These are phyloP conservation scores for Cerastis rubricosa DNA, from an alignment of 2,888 invertebrate genomes.

Conservation along the genomic window DNA sequence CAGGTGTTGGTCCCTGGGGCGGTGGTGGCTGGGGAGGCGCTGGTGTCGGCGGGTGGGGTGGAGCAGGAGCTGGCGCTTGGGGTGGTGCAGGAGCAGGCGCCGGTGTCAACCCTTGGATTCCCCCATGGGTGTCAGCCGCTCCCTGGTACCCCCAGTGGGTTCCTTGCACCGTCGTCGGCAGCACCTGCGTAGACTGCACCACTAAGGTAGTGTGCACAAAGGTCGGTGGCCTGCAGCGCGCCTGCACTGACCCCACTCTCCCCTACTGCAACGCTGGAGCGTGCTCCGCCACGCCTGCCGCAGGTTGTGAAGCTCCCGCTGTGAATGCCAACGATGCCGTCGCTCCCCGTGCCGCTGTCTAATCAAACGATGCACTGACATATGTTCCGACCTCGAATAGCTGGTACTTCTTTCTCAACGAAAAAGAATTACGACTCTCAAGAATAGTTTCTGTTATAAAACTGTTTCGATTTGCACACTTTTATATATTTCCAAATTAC, in stretches of 20 bases:
- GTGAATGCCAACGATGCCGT: slow-evolving; percentile 35
- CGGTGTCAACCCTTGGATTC: slow-evolving; percentile 82
- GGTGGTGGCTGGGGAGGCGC: slow-evolving; percentile 55
- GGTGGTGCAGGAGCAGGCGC: slow-evolving; percentile 61
- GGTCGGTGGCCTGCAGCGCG: slow-evolving; percentile 79
- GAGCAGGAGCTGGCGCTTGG: slow-evolving; percentile 60
- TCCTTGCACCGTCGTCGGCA: slow-evolving; percentile 80
- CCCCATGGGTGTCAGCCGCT: slow-evolving; percentile 83
- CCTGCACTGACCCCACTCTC: slow-evolving; percentile 83
- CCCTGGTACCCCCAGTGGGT: slow-evolving; percentile 86
- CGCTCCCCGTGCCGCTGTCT: slow-evolving; percentile 38
- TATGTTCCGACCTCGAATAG: slow-evolving; percentile 18
- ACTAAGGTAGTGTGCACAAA: slow-evolving; percentile 85
- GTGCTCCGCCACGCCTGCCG: slow-evolving; percentile 86
- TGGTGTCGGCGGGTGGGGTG: slow-evolving; percentile 33
- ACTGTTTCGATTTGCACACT: slow-evolving; percentile 5
- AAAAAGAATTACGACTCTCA: slow-evolving; percentile 16
- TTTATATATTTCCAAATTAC: slow-evolving; percentile 12
- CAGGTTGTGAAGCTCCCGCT: slow-evolving; percentile 73
- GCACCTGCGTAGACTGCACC: slow-evolving; percentile 81
- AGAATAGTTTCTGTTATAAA: background rate
- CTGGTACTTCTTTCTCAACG: slow-evolving; percentile 43
- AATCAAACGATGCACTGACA: slow-evolving; percentile 37
- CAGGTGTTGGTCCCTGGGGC: slow-evolving; percentile 47
- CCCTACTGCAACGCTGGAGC: slow-evolving; percentile 87